Percentiles rank a stretch among this genome's conserved stretches.
Evolutionary conservation across 2,113 vertebrate species (phyloP).

Genomic region (Progne subis): DNA sequence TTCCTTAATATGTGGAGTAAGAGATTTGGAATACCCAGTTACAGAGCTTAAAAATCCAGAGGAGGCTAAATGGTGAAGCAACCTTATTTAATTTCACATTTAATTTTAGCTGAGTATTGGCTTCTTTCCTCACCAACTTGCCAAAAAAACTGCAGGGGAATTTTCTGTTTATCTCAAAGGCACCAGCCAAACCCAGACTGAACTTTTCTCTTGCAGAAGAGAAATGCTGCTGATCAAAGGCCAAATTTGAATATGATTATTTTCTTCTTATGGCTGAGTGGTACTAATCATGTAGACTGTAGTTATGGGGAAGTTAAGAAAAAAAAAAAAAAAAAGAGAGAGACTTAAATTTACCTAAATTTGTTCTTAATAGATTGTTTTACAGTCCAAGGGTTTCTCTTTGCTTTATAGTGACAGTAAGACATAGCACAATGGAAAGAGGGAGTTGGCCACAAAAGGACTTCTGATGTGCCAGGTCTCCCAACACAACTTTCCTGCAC

Average conservation of each 20-base stretch:
- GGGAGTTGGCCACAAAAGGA: background rate
- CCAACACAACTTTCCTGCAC: background rate
- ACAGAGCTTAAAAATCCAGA: background rate
- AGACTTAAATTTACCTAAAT: no score
- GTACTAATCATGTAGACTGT: background rate
- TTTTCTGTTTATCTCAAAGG: slow-evolving; percentile 41
- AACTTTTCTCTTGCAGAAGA: background rate
- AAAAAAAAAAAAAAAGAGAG: background rate
- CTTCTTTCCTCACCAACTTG: slow-evolving; percentile 1
- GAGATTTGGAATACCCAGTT: background rate
- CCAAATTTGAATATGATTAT: background rate
- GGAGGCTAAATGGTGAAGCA: background rate
- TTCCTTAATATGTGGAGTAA: background rate
- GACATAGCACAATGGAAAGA: background rate
- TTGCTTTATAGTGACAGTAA: background rate
- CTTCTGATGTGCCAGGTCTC: background rate
- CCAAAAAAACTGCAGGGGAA: background rate
- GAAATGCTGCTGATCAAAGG: background rate
- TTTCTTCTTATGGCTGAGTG: background rate
- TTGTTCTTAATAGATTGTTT: background rate
- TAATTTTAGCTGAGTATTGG: background rate
- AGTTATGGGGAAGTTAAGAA: background rate
- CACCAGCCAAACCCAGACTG: background rate
- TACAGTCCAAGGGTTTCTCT: background rate
- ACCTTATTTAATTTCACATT: background rate